Percentiles rank a stretch among this genome's conserved stretches.
Evolutionary conservation across 2,113 vertebrate species (phyloP).

Genomic region (Peromyscus californicus): DNA sequence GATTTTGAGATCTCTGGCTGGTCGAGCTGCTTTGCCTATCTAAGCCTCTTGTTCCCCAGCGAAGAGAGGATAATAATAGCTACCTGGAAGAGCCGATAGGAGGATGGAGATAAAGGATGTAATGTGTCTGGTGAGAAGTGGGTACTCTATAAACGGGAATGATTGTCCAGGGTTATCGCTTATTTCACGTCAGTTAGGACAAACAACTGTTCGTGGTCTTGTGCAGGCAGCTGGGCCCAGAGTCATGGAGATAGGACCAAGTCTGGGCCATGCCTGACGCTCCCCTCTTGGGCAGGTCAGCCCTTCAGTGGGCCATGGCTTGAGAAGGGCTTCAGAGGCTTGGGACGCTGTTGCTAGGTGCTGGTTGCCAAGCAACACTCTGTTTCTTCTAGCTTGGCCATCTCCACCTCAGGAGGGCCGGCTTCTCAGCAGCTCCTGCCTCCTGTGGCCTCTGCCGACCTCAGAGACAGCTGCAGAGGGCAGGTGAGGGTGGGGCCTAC

Average conservation of each 20-base stretch:
- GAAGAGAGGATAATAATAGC: conserved; percentile 47
- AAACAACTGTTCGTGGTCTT: neutral
- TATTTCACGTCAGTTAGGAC: neutral
- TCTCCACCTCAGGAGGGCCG: conserved; percentile 50
- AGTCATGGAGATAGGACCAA: neutral
- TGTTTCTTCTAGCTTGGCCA: conserved; percentile 66
- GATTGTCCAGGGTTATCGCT: neutral
- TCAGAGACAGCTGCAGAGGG: conserved; percentile 45
- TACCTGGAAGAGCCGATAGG: conserved; percentile 2
- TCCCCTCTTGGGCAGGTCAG: neutral
- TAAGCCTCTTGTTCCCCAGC: neutral
- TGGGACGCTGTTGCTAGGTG: conserved; percentile 79
- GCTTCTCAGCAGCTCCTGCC: conserved; percentile 36
- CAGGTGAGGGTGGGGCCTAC: conserved; percentile 64
- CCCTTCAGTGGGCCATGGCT: neutral
- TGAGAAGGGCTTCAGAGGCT: conserved; percentile 34
- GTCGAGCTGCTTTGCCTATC: neutral
- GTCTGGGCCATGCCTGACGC: neutral
- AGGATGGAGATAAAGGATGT: conserved; percentile 32
- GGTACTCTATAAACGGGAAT: neutral
- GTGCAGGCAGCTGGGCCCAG: neutral
- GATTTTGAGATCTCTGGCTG: neutral
- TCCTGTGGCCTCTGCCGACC: conserved; percentile 6
- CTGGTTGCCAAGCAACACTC: conserved; percentile 76
- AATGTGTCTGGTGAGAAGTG: conserved; percentile 52